A percentile compares a stretch with the other conserved stretches of the same genome.
Evolutionary conservation across 2,113 vertebrate species (phyloP).

Genomic region (Otus sunia): DNA sequence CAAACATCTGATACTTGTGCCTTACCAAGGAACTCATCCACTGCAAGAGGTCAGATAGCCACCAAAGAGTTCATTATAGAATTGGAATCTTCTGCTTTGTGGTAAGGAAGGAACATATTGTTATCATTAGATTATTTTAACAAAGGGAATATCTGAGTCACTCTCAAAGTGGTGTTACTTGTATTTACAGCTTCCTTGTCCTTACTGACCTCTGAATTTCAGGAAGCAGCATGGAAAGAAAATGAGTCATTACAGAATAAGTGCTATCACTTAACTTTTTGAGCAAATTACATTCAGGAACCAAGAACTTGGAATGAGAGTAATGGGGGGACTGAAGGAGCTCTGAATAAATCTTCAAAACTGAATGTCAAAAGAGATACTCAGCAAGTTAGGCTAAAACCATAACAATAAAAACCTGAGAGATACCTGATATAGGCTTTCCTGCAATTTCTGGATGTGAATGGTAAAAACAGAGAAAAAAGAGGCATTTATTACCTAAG

Average conservation of each 20-base stretch:
- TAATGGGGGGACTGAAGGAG: neutral
- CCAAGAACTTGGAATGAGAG: neutral
- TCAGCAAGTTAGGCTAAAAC: neutral
- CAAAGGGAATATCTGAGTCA: slow-evolving; percentile 10
- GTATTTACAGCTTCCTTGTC: neutral
- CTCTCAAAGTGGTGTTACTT: neutral
- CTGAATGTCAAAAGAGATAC: neutral
- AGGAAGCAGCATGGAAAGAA: neutral
- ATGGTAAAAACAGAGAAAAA: neutral
- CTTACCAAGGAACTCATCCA: neutral
- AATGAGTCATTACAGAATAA: neutral
- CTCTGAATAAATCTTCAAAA: neutral
- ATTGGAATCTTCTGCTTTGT: neutral
- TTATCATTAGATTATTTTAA: slow-evolving; percentile 11
- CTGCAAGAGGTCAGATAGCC: neutral
- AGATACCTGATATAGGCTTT: neutral
- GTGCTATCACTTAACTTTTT: neutral
- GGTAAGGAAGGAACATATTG: neutral
- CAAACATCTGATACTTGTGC: neutral
- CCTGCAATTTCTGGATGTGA: neutral
- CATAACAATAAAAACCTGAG: neutral
- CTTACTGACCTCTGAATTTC: slow-evolving; percentile 10
- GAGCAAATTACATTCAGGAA: neutral
- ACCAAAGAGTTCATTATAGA: neutral
- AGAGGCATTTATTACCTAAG: neutral